These are phyloP conservation scores for Carposina sasakii DNA, from an alignment of 1,140 invertebrate genomes.

Conservation along the genomic window DNA sequence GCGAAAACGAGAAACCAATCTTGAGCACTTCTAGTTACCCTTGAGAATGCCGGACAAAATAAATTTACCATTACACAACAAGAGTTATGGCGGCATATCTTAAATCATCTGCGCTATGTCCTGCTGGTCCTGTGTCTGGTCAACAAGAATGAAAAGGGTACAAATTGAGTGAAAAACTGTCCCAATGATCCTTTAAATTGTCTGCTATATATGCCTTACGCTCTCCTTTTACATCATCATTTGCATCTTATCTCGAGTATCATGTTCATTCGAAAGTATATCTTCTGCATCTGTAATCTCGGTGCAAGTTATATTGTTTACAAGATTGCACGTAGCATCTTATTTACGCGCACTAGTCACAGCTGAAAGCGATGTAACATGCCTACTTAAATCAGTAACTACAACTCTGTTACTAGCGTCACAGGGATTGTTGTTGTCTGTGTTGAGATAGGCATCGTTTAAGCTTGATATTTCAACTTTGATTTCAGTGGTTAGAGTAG, in stretches of 20 bases:
- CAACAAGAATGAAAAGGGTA: conserved; percentile 37
- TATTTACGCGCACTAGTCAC: too few species aligned
- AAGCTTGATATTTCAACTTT: conserved; percentile 31
- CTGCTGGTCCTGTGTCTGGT: conserved; percentile 21
- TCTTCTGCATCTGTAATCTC: conserved; percentile 23
- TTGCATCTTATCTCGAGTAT: conserved; percentile 25
- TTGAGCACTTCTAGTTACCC: conserved; percentile 21
- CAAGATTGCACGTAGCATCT: too few species aligned
- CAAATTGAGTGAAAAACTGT: conserved; percentile 53
- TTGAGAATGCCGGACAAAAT: conserved; percentile 33
- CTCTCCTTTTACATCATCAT: conserved; percentile 33
- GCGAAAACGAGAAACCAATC: conserved; percentile 39
- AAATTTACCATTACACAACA: conserved; percentile 33
- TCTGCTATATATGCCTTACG: conserved; percentile 37
- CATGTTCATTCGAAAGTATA: conserved; percentile 25
- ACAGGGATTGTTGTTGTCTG: conserved; percentile 45
- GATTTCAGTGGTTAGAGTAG: conserved; percentile 30
- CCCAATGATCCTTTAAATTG: conserved; percentile 49
- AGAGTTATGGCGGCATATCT: conserved; percentile 31
- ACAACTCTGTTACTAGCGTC: conserved; percentile 55
- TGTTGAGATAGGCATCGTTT: conserved; percentile 21
- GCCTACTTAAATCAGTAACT: conserved; percentile 41
- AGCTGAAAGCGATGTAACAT: conserved; percentile 39
- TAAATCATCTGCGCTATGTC: conserved; percentile 25
- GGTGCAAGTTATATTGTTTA: conserved; percentile 32